A percentile compares a stretch with the other conserved stretches of the same genome.
Conservation (phyloP, 1,140 invertebrate species). For the Drosophila kohkoa region DNA sequence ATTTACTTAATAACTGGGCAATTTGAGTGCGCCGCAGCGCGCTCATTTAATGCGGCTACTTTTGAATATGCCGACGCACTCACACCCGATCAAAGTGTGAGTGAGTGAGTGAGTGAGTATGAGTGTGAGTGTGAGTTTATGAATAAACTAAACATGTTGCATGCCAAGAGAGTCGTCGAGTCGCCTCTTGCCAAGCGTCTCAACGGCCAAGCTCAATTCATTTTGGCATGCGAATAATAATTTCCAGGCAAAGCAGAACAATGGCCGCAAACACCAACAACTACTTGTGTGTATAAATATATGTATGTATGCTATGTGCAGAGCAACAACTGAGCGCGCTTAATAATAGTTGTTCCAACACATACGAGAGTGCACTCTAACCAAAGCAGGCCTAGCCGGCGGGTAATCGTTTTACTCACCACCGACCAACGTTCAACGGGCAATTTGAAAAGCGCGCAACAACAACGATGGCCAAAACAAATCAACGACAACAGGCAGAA, state of each 20-base stretch:
- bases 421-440: slow-evolving; percentile 67
- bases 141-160: slow-evolving; percentile 78
- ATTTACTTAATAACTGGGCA: slow-evolving; percentile 84
- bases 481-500: slow-evolving; percentile 60
- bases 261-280: slow-evolving; percentile 65
- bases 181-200: slow-evolving; percentile 32
- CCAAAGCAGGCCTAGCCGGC: slow-evolving; percentile 76
- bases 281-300: slow-evolving; percentile 47
- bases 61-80: slow-evolving; percentile 54
- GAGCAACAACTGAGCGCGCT: slow-evolving; percentile 51
- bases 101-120: slow-evolving; percentile 13
- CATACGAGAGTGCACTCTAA: slow-evolving; percentile 55
- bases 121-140: slow-evolving; percentile 37
- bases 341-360: slow-evolving; percentile 83
- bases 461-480: slow-evolving; percentile 64
- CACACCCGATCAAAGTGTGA: slow-evolving; percentile 24
- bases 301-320: neutral
- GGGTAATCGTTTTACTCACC: slow-evolving; percentile 82
- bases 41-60: slow-evolving; percentile 47
- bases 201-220: slow-evolving; percentile 69
- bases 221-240: slow-evolving; percentile 83
- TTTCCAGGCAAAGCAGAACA: slow-evolving; percentile 79
- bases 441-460: slow-evolving; percentile 71
- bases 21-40: slow-evolving; percentile 57
- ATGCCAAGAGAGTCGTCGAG: slow-evolving; percentile 51